Percentiles rank a stretch among this genome's conserved stretches.
These are phyloP conservation scores for Neria commutata DNA, from an alignment of 2,888 invertebrate species.

Conservation along the genomic window DNA sequence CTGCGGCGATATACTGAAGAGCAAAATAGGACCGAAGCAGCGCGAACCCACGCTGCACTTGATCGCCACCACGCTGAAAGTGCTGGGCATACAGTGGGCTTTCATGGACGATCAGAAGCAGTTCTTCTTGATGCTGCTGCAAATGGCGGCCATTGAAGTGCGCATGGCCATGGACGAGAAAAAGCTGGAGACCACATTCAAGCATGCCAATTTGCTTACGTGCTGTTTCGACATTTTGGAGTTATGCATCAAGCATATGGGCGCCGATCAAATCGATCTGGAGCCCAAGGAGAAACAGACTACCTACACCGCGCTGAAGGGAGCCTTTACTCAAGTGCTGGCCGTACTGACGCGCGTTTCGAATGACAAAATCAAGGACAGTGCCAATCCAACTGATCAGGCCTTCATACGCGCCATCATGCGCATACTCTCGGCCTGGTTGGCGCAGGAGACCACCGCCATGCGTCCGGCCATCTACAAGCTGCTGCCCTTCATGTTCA, in stretches of 20 bases:
- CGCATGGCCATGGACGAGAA: conserved; percentile 92
- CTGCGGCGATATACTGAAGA: conserved; percentile 80
- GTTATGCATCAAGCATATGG: conserved; percentile 78
- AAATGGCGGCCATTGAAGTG: conserved; percentile 89
- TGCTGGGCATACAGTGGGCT: conserved; percentile 85
- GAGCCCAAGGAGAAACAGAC: conserved; percentile 92
- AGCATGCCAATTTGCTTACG: conserved; percentile 78
- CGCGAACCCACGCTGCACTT: conserved; percentile 87
- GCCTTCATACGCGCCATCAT: conserved; percentile 84
- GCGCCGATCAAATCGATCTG: conserved; percentile 79
- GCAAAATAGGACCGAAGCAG: conserved; percentile 86
- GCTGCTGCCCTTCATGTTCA: conserved; percentile 80
- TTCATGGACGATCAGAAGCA: conserved; percentile 79
- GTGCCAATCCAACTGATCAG: conserved; percentile 72
- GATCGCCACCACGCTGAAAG: conserved; percentile 78
- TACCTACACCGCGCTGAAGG: conserved; percentile 86
- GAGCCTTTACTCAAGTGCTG: conserved; percentile 83
- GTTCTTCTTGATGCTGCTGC: conserved; percentile 82
- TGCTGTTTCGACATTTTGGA: conserved; percentile 84
- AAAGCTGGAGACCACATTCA: conserved; percentile 77
- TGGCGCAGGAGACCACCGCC: conserved; percentile 88
- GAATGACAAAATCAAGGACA: conserved; percentile 75
- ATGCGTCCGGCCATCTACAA: conserved; percentile 84
- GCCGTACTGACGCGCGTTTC: conserved; percentile 75
- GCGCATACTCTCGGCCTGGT: conserved; percentile 84